Base-by-base conservation (phyloP, 2,113 vertebrate genomes). In the Sapayoa aenigma region DNA sequence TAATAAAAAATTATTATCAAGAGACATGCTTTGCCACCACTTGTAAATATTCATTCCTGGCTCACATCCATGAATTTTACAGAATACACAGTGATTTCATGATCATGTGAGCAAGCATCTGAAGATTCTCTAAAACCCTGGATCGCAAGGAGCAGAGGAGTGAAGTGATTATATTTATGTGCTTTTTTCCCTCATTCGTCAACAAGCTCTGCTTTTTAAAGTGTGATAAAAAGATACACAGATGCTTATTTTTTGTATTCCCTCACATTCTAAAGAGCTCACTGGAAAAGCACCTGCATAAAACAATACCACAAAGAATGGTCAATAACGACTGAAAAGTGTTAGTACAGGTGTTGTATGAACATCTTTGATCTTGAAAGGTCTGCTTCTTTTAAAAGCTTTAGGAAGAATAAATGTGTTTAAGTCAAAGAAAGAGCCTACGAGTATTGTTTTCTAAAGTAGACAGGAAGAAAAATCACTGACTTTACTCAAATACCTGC, bases 301-400 rank as follows among this genome's bases (percentile, higher is more conserved):
- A 96, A 97, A 96, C 94, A 96, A 67, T 95, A 97, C 96, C 96
- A 97, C 95, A 97, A 95, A 98, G 97, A 98, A 97, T 96, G 96
- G 97, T 97, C 97, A 97, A 95, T 95, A 95, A 97, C 33, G 92
- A 95, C 95, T 94, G 96, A 97, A 95, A 96, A 95, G 89, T 98
- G 97, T 98, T 98, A 96, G 97, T 95, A 97, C 98, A 98, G 98
- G 98, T 98, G 98, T 93, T 97, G 95, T 56, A 82, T 78, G 94
- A 95, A 94, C 96, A 97, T 97, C 98, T 98, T 98, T 98, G 98
- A 98, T 98, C 98, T 98, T 77, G 67, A 94, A 97, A 97, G 95
- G 94, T 97, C 87, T 95, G 96, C 96, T 95, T 97, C 97, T 98
- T 97, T 98, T 95, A 96, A 97, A 97, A 97, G 96, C 91, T 97